Evolutionary conservation across 2,797 vertebrate species (phyloP).

Genomic region (Paramormyrops hopkinsi): DNA sequence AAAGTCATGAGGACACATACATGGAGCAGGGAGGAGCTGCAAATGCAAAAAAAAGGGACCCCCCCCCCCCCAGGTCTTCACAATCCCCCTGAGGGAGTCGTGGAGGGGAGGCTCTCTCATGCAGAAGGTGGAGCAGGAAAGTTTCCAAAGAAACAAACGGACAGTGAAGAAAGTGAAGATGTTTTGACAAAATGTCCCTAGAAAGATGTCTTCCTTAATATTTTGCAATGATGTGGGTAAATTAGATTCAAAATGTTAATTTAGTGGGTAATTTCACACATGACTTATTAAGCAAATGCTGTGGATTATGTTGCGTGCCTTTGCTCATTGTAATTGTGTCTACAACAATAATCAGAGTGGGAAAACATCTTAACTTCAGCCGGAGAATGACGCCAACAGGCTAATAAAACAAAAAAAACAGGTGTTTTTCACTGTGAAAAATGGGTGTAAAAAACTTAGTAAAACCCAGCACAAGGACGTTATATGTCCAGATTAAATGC

Average conservation of each 20-base stretch:
- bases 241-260: constrained; percentile 9
- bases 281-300: constrained; percentile 2
- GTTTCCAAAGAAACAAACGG: neutral
- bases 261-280: constrained; percentile 19
- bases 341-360: neutral
- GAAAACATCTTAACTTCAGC: neutral
- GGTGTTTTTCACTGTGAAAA: neutral
- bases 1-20: neutral
- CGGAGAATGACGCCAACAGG: neutral
- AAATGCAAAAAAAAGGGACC: neutral
- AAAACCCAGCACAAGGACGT: neutral
- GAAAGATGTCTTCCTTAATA: neutral
- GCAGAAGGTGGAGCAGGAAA: neutral
- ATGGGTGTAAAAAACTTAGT: neutral
- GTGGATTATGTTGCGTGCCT: neutral
- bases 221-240: neutral
- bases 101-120: neutral
- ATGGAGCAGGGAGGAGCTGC: neutral
- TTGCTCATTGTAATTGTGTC: neutral
- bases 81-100: neutral
- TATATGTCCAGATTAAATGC: neutral
- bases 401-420: neutral
- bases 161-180: neutral
- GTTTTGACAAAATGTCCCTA: neutral
- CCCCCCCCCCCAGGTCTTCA: neutral